These are phyloP conservation scores for Lepidocyrtoides sp. DNA, from an alignment of 2,888 invertebrate species.

Conservation along the genomic window DNA sequence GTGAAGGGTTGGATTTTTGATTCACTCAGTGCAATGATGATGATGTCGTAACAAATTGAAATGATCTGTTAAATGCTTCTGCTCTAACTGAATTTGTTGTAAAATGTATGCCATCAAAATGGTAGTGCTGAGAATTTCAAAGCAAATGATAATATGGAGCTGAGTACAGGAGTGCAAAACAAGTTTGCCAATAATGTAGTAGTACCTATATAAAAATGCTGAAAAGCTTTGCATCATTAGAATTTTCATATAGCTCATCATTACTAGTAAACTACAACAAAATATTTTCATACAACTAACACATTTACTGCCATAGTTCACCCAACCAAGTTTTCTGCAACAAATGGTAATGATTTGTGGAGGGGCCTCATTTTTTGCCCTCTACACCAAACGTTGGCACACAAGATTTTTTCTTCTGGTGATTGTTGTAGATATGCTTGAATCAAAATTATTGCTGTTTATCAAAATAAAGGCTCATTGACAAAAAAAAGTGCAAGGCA, in stretches of 20 bases:
- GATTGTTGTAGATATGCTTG: too few species aligned
- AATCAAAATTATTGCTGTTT: neutral
- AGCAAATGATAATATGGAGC: neutral
- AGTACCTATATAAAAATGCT: neutral
- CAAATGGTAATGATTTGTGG: too few species aligned
- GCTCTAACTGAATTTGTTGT: neutral
- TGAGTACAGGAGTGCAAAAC: neutral
- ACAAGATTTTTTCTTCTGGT: neutral
- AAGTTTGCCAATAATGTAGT: slow-evolving; percentile 26
- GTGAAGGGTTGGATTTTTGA: slow-evolving; percentile 5
- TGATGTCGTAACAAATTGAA: neutral
- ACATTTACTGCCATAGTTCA: too few species aligned
- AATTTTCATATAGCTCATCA: too few species aligned
- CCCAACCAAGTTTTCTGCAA: too few species aligned
- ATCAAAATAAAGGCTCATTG: neutral
- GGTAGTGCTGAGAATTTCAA: neutral
- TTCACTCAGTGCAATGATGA: neutral
- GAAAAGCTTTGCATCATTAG: neutral
- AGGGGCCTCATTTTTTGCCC: slow-evolving; percentile 8
- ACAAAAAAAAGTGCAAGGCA: neutral
- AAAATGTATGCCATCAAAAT: neutral
- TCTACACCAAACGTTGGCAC: neutral
- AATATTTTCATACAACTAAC: too few species aligned
- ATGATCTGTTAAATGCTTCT: neutral
- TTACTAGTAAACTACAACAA: too few species aligned